Base-by-base conservation (phyloP, 2,888 invertebrate species). In the Himalopsyche tibetana region DNA sequence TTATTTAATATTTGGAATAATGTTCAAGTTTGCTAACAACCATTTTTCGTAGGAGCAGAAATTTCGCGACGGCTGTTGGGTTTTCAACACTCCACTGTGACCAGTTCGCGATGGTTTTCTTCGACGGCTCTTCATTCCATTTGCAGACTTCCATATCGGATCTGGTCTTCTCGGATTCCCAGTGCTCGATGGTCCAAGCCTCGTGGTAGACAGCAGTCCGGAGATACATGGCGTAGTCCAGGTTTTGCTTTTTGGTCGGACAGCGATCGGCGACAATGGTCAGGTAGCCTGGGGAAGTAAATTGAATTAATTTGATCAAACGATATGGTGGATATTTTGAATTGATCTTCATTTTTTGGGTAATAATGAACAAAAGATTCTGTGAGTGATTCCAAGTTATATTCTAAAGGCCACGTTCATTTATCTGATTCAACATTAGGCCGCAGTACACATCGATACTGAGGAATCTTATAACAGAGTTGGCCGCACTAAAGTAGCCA, bases 201-300 rank as follows among this genome's bases (percentile, higher is more conserved):
- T 99, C 98, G 90, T 97, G 96, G 90, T 96, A 99, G 28, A 98
- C 92, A 0, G 98, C 99, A 0, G 99, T 99, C 12, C 99, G 90
- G 55, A 99, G 93, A 92, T 99, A 99, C 90, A 96, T 94, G 0
- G 96, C 96, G 91, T 99, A 99, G 89, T 99, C 99, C 90, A 96
- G 94, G 91, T 99, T 99, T 91, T 99, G 99, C 90, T 96, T 95
- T 83, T 95, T 95, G 2, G 96, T 92, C 0, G 99, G 99, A 92
- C 99, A 99, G 84, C 98, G 94, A 90, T 99, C 99, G 0, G 98
- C 95, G 0, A 96, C 95, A 87, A 99, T 95, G 0, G 97, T 98
- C 0, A 99, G 92, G 19, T 19, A 63, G 8, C 63, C 63, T 63
- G 63, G n/a, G 6, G 28, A 19, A 28, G 11, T 1, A 19, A 56